These are phyloP conservation scores for Serrognathus titanus DNA, from an alignment of 2,888 invertebrate species.

Conservation along the genomic window DNA sequence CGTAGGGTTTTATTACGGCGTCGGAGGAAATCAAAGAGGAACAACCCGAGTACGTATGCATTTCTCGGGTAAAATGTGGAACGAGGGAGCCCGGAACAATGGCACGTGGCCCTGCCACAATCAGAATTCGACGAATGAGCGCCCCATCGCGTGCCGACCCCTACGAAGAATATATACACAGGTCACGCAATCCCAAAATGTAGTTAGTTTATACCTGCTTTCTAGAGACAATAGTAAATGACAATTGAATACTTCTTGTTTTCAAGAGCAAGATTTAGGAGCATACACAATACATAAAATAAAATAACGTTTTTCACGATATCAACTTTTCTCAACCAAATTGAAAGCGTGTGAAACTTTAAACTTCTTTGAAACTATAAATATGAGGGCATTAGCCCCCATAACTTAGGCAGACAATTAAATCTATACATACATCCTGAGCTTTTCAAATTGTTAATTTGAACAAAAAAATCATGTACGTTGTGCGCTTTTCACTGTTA, in stretches of 20 bases:
- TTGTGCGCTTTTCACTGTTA: too few relatives aligned
- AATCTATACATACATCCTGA: too few relatives aligned
- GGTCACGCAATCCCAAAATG: constrained; percentile 45
- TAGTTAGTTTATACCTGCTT: constrained; percentile 37
- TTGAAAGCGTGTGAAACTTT: too few relatives aligned
- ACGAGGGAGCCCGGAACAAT: constrained; percentile 31
- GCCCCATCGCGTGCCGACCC: constrained; percentile 41
- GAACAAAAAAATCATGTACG: too few relatives aligned
- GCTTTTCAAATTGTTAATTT: too few relatives aligned
- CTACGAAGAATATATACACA: constrained; percentile 39
- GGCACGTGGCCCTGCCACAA: constrained; percentile 43
- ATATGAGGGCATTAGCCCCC: too few relatives aligned
- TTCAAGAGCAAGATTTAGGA: constrained; percentile 8
- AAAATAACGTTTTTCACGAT: too few relatives aligned
- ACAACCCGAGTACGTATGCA: not conserved
- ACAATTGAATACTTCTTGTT: constrained; percentile 9
- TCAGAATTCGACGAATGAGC: constrained; percentile 43
- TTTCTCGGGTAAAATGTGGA: constrained; percentile 8
- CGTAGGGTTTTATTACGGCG: not conserved
- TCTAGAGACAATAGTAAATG: not conserved
- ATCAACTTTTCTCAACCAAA: too few relatives aligned
- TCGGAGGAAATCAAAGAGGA: not conserved
- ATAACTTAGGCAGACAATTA: too few relatives aligned
- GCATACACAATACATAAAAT: not conserved
- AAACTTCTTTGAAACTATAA: too few relatives aligned